phyloP scores from a whole-genome alignment of 2,797 vertebrate genomes.

The Coregonus suidteri region DNA sequence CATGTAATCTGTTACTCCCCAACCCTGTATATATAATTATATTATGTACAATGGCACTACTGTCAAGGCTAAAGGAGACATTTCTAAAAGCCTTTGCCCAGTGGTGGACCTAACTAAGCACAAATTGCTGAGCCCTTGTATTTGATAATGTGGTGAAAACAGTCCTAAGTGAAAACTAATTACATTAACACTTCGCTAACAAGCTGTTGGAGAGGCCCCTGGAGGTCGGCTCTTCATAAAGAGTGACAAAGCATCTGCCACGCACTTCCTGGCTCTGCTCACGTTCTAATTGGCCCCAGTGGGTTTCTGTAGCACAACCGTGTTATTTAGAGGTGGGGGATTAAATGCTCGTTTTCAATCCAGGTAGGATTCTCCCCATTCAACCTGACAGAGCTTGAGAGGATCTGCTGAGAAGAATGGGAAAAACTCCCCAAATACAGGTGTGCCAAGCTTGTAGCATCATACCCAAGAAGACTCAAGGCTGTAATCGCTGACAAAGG shows the following conservation, averaged over 20 bases:
- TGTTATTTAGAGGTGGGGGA: constrained; percentile 49
- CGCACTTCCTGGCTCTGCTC: constrained; percentile 72
- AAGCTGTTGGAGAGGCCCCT: constrained; percentile 72
- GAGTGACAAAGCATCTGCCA: constrained; percentile 77
- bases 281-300: constrained; percentile 79
- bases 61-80: constrained; percentile 83
- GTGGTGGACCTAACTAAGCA: constrained; percentile 69
- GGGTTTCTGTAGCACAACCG: constrained; percentile 68
- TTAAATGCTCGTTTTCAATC: constrained; percentile 53
- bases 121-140: constrained; percentile 71
- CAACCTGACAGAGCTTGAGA: too few relatives aligned
- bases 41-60: constrained; percentile 65
- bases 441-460: too few relatives aligned
- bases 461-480: too few relatives aligned
- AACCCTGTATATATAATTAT: too few relatives aligned
- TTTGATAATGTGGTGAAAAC: constrained; percentile 78
- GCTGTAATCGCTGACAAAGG: too few relatives aligned
- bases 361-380: constrained; percentile 27
- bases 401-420: too few relatives aligned
- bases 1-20: too few relatives aligned
- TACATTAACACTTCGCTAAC: constrained; percentile 79
- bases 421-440: too few relatives aligned
- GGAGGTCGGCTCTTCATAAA: constrained; percentile 80
- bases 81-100: constrained; percentile 53
- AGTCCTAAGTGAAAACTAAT: constrained; percentile 78